phyloP scores from a whole-genome alignment of 1,140 invertebrate species.

The Microplitis demolitor region DNA sequence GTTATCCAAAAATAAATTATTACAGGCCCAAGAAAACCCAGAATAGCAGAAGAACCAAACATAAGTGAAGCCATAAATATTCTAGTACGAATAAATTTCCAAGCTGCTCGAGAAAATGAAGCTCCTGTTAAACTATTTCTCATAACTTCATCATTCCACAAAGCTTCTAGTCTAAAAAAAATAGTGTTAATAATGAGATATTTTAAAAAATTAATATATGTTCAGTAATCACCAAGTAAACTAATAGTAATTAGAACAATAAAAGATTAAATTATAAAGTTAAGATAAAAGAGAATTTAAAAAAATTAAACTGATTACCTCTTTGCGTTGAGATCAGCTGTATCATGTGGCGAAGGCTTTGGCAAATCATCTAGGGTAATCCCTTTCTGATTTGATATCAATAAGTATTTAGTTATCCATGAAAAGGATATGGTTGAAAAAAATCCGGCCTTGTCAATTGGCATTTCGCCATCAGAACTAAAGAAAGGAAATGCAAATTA shows the following conservation, averaged over 20 bases:
- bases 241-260: conserved; percentile 1
- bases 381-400: conserved; percentile 62
- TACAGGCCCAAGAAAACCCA: conserved; percentile 70
- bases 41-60: conserved; percentile 61
- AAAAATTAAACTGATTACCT: conserved; percentile 41
- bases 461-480: conserved; percentile 23
- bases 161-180: conserved; percentile 54
- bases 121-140: conserved; percentile 65
- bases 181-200: background rate
- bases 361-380: conserved; percentile 59
- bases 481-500: background rate
- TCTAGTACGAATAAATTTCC: conserved; percentile 65
- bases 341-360: conserved; percentile 61
- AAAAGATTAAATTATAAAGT: background rate
- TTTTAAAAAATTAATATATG: conserved; percentile 1
- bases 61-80: conserved; percentile 62
- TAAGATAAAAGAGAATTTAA: background rate
- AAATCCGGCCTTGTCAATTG: conserved; percentile 61
- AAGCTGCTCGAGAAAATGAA: conserved; percentile 62
- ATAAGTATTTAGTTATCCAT: conserved; percentile 67
- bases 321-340: conserved; percentile 59
- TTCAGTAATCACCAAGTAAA: background rate
- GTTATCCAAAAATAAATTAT: conserved; percentile 38
- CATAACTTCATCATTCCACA: conserved; percentile 67
- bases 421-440: conserved; percentile 65